Base-by-base conservation (phyloP, 2,113 vertebrate genomes). In the Natator depressus region DNA sequence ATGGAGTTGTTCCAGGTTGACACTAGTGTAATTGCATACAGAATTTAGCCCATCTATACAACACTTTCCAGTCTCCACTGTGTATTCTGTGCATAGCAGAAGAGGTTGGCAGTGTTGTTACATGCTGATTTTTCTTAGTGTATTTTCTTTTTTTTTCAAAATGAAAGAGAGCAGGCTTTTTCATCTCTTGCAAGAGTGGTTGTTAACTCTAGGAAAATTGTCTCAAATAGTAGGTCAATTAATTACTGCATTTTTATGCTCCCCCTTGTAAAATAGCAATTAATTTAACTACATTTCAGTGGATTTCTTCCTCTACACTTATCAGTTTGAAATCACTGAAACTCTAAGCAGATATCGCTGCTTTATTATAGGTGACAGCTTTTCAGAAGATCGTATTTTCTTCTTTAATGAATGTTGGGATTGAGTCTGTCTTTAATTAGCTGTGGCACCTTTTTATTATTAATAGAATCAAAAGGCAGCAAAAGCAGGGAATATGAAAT, bases 371-470 rank as follows among this genome's bases (percentile, higher is more conserved):
- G 96, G 82, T 97, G 96, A 97, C 97, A 97, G 94, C 85, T 97
- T 96, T 95, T 91, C 76, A 90, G 92, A 94, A 94, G 94, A 96
- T 97, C 82, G 35, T 97, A 91, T 91, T 97, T 95, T 91, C 27
- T 82, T 95, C 90, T 83, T 93, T 94, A 97, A 98, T 96, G 94
- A 97, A 95, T 96, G 75, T 78, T 91, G 83, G 53, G 47, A 97
- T 94, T 96, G 90, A 97, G 90, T 96, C 97, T 96, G 92, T 85
- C 97, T 98, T 97, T 98, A 98, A 98, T 98, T 98, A 97, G 97
- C 78, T 20, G 55, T 88, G 85, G 89, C 96, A 98, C 89, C 69
- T 95, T 97, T 98, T 97, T 95, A 87, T 96, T 97, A 89, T 95
- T 96, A 93, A 95, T 93, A 93, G 93, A 93, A 96, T 86, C 29